A percentile compares a stretch with the other conserved stretches of the same genome.
Conservation (phyloP, 2,797 vertebrate genomes). For the Etheostoma perlongum region DNA sequence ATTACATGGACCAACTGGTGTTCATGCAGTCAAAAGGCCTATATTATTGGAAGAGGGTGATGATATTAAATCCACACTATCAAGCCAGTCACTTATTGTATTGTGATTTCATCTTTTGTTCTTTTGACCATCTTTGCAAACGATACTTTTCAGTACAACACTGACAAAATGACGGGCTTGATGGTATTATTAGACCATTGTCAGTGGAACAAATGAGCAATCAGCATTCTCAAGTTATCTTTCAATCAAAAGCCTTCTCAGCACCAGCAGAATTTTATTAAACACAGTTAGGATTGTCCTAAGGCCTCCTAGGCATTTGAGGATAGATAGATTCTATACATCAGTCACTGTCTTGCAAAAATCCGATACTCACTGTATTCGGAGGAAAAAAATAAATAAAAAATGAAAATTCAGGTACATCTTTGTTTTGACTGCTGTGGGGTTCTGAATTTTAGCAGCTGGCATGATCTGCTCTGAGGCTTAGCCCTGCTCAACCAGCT, state of each 20-base stretch:
- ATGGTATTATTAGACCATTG: slow-evolving; percentile 43
- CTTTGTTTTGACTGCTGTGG: slow-evolving; percentile 54
- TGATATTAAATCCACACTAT: slow-evolving; percentile 22
- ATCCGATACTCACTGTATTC: slow-evolving; percentile 32
- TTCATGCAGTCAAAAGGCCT: slow-evolving; percentile 47
- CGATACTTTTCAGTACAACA: slow-evolving; percentile 22
- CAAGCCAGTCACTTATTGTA: slow-evolving; percentile 10
- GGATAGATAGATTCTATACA: background rate
- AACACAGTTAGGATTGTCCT: slow-evolving; percentile 19
- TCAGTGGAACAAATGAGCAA: slow-evolving; percentile 58
- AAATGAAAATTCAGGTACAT: slow-evolving; percentile 63
- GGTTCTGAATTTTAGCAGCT: slow-evolving; percentile 52
- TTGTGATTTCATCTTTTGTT: slow-evolving; percentile 34
- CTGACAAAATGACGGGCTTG: slow-evolving; percentile 32
- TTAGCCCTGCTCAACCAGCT: slow-evolving; percentile 50
- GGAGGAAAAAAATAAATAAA: slow-evolving; percentile 50
- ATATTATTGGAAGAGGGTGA: slow-evolving; percentile 39
- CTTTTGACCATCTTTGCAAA: slow-evolving; percentile 46
- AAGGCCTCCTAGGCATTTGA: background rate
- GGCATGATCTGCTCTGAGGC: slow-evolving; percentile 55
- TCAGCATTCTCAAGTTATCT: slow-evolving; percentile 54
- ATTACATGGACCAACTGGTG: slow-evolving; percentile 46
- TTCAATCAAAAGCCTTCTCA: slow-evolving; percentile 47
- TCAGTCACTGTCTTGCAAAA: slow-evolving; percentile 27
- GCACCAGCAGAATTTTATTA: slow-evolving; percentile 29